These are phyloP conservation scores for Drosophila ogumai DNA, from an alignment of 1,140 invertebrate genomes.

Conservation along the genomic window DNA sequence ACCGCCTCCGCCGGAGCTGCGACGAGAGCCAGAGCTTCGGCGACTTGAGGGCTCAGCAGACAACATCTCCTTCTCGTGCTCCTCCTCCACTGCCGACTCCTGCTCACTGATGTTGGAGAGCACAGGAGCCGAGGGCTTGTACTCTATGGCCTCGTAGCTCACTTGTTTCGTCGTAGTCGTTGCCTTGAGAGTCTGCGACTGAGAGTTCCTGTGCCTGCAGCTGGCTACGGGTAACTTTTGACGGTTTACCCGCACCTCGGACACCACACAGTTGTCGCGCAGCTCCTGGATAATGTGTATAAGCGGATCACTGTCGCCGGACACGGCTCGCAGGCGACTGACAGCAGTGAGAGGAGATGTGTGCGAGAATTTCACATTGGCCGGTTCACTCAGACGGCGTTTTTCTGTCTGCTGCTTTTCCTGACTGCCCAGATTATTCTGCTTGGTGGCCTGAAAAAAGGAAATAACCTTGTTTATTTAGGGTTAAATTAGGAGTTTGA, in stretches of 20 bases:
- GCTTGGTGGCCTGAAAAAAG: slow-evolving; percentile 28
- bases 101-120: slow-evolving; percentile 73
- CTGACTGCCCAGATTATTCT: slow-evolving; percentile 45
- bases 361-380: slow-evolving; percentile 10
- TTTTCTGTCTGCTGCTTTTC: slow-evolving; percentile 20
- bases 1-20: slow-evolving; percentile 55
- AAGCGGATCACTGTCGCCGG: slow-evolving; percentile 66
- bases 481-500: neutral
- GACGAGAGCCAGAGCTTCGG: slow-evolving; percentile 28
- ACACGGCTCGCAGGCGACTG: slow-evolving; percentile 54
- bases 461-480: neutral
- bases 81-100: slow-evolving; percentile 53
- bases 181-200: neutral
- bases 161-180: slow-evolving; percentile 12
- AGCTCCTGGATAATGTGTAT: slow-evolving; percentile 83
- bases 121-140: slow-evolving; percentile 50
- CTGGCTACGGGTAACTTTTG: slow-evolving; percentile 47
- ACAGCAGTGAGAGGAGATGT: slow-evolving; percentile 59
- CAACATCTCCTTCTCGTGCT: slow-evolving; percentile 8
- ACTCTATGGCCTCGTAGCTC: slow-evolving; percentile 31
- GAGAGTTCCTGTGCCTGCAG: slow-evolving; percentile 14
- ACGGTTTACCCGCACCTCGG: slow-evolving; percentile 76
- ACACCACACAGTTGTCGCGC: slow-evolving; percentile 79
- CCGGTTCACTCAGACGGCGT: slow-evolving; percentile 22
- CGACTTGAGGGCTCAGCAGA: slow-evolving; percentile 20